These are phyloP conservation scores for Halichoerus grypus DNA, from an alignment of 2,113 vertebrate genomes.

Conservation along the genomic window DNA sequence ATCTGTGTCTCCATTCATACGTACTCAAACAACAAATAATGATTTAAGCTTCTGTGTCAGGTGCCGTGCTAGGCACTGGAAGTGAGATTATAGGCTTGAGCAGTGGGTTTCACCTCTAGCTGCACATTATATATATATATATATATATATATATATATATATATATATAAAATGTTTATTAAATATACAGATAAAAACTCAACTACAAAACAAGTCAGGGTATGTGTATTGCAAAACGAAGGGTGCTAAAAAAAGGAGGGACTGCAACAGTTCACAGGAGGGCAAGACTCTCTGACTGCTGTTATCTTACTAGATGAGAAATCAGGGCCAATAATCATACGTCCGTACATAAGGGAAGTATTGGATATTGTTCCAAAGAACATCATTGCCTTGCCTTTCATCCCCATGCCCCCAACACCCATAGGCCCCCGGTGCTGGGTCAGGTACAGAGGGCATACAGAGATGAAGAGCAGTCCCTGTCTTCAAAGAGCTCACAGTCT, in stretches of 20 bases:
- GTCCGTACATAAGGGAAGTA: not conserved
- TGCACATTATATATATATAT: not conserved
- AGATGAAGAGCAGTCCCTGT: not conserved
- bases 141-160: not conserved
- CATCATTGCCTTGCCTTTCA: not conserved
- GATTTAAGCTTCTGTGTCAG: not conserved
- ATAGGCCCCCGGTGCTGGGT: not conserved
- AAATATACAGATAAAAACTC: not conserved
- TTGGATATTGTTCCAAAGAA: not conserved
- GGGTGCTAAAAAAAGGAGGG: not conserved
- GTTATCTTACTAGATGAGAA: not conserved
- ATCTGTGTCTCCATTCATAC: not conserved
- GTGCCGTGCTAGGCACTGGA: not conserved
- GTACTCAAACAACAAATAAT: constrained; percentile 22
- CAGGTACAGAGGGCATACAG: not conserved
- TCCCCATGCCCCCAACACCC: not conserved
- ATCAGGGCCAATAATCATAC: not conserved
- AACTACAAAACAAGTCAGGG: constrained; percentile 42
- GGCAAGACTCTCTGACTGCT: not conserved
- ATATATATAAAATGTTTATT: not conserved
- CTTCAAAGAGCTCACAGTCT: constrained; percentile 1
- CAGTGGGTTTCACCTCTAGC: not conserved
- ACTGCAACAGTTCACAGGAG: not conserved
- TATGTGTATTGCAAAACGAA: not conserved
- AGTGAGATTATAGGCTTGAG: not conserved